Evolutionary conservation across 2,797 vertebrate genomes (phyloP).

Genomic region (Chloroceryle amazona): DNA sequence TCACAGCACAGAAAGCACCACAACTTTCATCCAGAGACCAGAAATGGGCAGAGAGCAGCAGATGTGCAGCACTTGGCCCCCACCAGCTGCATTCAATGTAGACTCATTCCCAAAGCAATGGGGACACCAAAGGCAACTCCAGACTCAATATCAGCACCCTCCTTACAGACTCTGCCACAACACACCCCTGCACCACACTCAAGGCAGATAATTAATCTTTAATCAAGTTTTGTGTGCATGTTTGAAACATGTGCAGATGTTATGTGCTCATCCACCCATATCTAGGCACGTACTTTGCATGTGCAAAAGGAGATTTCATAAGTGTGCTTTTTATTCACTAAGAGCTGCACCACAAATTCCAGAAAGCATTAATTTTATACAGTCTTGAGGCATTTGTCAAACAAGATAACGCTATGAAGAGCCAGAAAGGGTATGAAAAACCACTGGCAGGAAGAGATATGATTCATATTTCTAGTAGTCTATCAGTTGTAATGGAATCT

Average conservation of each 20-base stretch:
- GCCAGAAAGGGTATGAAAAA: slow-evolving; percentile 3
- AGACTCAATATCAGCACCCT: neutral
- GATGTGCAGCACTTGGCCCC: neutral
- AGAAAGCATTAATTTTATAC: neutral
- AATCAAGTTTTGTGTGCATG: neutral
- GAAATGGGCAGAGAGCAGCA: neutral
- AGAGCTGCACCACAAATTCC: slow-evolving; percentile 41
- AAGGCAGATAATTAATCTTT: neutral
- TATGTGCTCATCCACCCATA: accelerated
- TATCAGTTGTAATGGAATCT: slow-evolving; percentile 3
- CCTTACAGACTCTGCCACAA: neutral
- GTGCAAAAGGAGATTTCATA: neutral
- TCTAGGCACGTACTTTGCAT: neutral
- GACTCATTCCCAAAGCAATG: neutral
- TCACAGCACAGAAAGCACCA: neutral
- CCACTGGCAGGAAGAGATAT: neutral
- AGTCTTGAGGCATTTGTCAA: slow-evolving; percentile 32
- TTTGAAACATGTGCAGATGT: neutral
- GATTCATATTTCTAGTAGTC: slow-evolving; percentile 5
- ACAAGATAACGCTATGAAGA: slow-evolving; percentile 12
- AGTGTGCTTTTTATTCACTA: slow-evolving; percentile 31
- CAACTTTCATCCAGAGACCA: neutral
- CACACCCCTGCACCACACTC: neutral
- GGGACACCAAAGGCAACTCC: neutral
- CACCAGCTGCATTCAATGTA: neutral